Evolutionary conservation across 2,113 vertebrate genomes (phyloP).

Genomic region (Butastur rufipennis): DNA sequence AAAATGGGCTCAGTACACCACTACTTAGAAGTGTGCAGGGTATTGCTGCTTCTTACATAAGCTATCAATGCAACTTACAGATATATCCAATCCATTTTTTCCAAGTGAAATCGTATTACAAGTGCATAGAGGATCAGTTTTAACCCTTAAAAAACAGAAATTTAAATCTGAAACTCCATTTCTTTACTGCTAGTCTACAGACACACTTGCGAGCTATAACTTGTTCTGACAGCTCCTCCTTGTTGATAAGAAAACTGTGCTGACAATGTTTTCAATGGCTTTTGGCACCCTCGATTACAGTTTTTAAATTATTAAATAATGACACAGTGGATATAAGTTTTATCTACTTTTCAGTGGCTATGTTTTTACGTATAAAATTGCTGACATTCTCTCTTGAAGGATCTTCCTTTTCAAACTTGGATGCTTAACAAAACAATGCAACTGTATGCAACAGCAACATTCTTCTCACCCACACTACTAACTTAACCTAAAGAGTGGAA

Average conservation of each 20-base stretch:
- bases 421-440: neutral
- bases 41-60: neutral
- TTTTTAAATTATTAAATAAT: neutral
- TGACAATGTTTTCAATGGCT: neutral
- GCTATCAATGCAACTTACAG: neutral
- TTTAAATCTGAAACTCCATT: neutral
- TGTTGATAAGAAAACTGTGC: neutral
- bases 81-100: accelerated
- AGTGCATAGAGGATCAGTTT: neutral
- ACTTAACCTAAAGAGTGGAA: neutral
- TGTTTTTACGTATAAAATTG: neutral
- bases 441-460: neutral
- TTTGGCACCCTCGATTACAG: neutral
- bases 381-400: neutral
- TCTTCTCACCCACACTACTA: neutral
- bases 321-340: neutral
- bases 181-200: neutral
- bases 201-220: neutral
- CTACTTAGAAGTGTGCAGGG: too few species aligned
- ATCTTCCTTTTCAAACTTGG: neutral
- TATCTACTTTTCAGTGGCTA: neutral
- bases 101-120: neutral
- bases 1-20: neutral
- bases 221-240: neutral
- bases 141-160: neutral